These are phyloP conservation scores for Bolborhynchus lineola DNA, from an alignment of 2,113 vertebrate species.

Conservation along the genomic window DNA sequence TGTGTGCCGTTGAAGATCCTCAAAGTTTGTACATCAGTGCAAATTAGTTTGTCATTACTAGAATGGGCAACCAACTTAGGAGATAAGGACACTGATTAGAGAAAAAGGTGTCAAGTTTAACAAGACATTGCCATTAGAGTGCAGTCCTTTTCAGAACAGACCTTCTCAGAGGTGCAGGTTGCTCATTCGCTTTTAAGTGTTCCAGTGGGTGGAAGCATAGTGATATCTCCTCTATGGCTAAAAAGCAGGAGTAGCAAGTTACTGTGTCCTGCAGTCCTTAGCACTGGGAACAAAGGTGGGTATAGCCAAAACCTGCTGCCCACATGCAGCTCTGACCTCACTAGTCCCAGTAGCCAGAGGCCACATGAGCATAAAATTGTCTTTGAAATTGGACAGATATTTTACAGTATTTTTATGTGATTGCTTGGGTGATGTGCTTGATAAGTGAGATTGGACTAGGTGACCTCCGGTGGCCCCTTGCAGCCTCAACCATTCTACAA, in stretches of 20 bases:
- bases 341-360: not conserved
- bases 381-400: not conserved
- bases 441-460: not conserved
- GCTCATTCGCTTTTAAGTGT: not conserved
- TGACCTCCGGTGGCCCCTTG: not conserved
- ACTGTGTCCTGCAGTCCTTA: not conserved
- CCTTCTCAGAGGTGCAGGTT: not conserved
- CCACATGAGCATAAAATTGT: not conserved
- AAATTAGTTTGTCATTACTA: not conserved
- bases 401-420: not conserved
- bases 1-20: not conserved
- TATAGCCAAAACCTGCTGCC: not conserved
- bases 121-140: not conserved
- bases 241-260: not conserved
- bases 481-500: not conserved
- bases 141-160: not conserved
- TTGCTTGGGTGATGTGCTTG: not conserved
- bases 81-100: not conserved
- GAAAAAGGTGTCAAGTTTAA: not conserved
- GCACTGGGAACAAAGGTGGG: not conserved
- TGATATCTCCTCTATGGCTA: not conserved
- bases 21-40: not conserved
- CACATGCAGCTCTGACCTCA: not conserved
- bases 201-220: accelerated
- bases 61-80: not conserved